A percentile compares a stretch with the other conserved stretches of the same genome.
Evolutionary conservation across 2,888 invertebrate genomes (phyloP).

Genomic region (Eugnorisma glareosa): DNA sequence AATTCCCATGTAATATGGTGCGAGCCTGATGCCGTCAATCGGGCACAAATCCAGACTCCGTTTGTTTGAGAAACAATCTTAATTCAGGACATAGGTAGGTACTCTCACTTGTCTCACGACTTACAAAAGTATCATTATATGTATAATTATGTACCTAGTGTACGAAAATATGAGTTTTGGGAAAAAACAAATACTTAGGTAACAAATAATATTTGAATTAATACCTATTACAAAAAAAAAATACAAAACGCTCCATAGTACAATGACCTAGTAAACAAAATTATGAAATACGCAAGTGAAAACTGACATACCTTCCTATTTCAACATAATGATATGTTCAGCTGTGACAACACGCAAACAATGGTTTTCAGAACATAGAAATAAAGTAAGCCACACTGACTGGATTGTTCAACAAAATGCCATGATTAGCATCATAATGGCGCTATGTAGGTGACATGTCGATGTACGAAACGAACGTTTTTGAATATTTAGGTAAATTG

Average conservation of each 20-base stretch:
- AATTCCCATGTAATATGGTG: background rate
- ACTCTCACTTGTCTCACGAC: background rate
- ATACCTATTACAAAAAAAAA: conserved; percentile 12
- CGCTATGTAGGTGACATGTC: conserved; percentile 54
- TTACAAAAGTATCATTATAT: background rate
- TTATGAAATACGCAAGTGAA: conserved; percentile 65
- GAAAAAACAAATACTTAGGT: background rate
- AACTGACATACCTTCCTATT: conserved; percentile 47
- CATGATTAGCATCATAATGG: conserved; percentile 68
- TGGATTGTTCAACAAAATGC: conserved; percentile 45
- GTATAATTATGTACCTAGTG: background rate
- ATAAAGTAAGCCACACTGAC: conserved; percentile 41
- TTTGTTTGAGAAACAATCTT: no score
- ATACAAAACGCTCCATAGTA: conserved; percentile 37
- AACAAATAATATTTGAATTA: background rate
- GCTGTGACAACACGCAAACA: conserved; percentile 63
- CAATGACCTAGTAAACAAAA: conserved; percentile 65
- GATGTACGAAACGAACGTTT: conserved; percentile 37
- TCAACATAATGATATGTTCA: conserved; percentile 46
- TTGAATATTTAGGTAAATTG: conserved; percentile 1
- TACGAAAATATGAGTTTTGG: background rate
- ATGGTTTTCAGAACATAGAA: conserved; percentile 55
- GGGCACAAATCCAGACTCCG: no score
- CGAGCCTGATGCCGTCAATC: background rate
- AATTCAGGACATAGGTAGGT: background rate